Conservation (phyloP, 2,888 invertebrate species). For the Anodontia alba region DNA sequence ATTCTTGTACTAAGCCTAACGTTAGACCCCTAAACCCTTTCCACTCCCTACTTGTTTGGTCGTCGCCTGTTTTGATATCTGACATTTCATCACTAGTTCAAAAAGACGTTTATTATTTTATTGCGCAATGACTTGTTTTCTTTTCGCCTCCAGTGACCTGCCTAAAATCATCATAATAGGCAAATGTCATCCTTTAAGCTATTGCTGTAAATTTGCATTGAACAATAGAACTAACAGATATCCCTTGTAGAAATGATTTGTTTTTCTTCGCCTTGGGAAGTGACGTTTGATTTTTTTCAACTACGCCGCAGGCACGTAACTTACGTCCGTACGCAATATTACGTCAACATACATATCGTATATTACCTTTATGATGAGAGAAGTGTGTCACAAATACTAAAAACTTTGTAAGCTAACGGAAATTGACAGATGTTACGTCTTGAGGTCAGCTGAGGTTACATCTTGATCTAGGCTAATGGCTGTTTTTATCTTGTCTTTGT, state of each 20-base stretch:
- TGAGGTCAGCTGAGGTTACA: constrained; percentile 5
- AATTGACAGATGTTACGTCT: constrained; percentile 14
- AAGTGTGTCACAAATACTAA: constrained; percentile 8
- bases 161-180: not conserved
- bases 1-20: no score
- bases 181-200: not conserved
- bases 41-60: no score
- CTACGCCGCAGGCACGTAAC: not conserved
- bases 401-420: constrained; percentile 16
- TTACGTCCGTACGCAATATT: not conserved
- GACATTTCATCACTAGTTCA: no score
- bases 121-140: not conserved
- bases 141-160: not conserved
- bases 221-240: constrained; percentile 9
- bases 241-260: constrained; percentile 12
- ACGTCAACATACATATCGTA: constrained; percentile 8
- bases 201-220: not conserved
- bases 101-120: not conserved
- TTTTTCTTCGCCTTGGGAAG: constrained; percentile 2
- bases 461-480: constrained; percentile 13
- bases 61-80: no score
- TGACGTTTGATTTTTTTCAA: not conserved
- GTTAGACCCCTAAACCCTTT: no score
- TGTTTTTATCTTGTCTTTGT: constrained; percentile 1
- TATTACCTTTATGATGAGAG: constrained; percentile 1